Percentiles rank a stretch among this genome's conserved stretches.
Evolutionary conservation across 2,113 vertebrate genomes (phyloP).

Genomic region (Halcyon senegalensis): DNA sequence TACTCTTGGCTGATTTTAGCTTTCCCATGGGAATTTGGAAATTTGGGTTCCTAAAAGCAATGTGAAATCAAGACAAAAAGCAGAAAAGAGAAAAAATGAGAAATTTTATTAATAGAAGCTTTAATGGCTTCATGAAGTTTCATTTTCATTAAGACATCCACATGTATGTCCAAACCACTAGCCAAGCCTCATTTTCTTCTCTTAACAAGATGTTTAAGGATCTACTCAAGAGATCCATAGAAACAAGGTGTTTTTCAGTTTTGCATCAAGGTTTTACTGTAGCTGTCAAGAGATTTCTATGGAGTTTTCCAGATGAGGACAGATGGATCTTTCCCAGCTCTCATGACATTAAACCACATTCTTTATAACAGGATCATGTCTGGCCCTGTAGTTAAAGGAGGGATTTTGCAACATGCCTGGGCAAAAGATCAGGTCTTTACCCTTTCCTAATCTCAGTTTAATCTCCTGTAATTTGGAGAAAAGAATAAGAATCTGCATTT

Average conservation of each 20-base stretch:
- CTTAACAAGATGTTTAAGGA: background rate
- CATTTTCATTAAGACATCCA: background rate
- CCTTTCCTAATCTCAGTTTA: background rate
- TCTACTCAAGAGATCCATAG: fast-evolving
- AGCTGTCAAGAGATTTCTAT: background rate
- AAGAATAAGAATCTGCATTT: background rate
- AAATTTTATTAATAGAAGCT: background rate
- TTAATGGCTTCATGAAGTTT: background rate
- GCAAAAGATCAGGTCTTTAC: background rate
- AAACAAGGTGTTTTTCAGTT: background rate
- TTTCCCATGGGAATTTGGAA: background rate
- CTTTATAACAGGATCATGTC: background rate
- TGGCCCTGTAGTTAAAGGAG: background rate
- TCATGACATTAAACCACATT: background rate
- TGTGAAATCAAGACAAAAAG: background rate
- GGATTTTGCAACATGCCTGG: background rate
- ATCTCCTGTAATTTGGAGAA: background rate
- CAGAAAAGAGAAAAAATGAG: background rate
- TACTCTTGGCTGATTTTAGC: background rate
- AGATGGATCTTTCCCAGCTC: background rate
- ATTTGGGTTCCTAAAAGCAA: background rate
- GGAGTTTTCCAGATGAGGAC: background rate
- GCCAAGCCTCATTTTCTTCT: background rate
- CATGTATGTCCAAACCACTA: background rate
- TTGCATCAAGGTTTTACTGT: background rate